phyloP scores from a whole-genome alignment of 2,888 invertebrate genomes.

The Periphyllus acericola region DNA sequence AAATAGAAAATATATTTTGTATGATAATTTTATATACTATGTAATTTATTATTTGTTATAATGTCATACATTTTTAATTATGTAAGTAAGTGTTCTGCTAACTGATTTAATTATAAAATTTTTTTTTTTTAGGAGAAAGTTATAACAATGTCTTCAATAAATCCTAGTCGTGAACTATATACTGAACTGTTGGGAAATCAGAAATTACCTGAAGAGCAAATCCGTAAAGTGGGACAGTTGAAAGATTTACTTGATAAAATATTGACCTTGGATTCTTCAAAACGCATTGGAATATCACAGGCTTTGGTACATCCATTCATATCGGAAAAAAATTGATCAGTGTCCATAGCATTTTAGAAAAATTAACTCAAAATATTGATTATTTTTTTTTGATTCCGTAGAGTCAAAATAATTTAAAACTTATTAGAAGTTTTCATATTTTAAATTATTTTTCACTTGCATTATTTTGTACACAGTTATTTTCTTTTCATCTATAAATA shows the following conservation, averaged over 20 bases:
- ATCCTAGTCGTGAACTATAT: conserved; percentile 85
- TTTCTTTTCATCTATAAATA: conserved; percentile 38
- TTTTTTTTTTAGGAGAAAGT: conserved; percentile 86
- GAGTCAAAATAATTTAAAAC: conserved; percentile 50
- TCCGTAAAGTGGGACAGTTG: conserved; percentile 89
- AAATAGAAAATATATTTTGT: no score
- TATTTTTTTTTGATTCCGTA: conserved; percentile 47
- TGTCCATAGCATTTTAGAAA: conserved; percentile 49
- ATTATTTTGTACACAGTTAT: conserved; percentile 59
- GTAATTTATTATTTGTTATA: no score
- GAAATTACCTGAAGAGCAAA: conserved; percentile 86
- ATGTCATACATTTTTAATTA: no score
- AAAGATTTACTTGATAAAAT: conserved; percentile 92
- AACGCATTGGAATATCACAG: conserved; percentile 92
- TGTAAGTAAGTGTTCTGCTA: no score
- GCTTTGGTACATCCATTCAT: conserved; percentile 95
- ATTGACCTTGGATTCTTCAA: conserved; percentile 90
- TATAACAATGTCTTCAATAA: conserved; percentile 92
- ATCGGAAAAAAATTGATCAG: conserved; percentile 84
- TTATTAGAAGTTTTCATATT: conserved; percentile 45
- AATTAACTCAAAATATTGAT: conserved; percentile 19
- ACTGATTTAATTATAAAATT: no score
- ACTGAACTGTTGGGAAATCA: conserved; percentile 89
- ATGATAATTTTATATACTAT: no score
- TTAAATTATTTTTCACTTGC: conserved; percentile 55